Base-by-base conservation (phyloP, 1,140 invertebrate species). In the Zaprionus inermis region DNA sequence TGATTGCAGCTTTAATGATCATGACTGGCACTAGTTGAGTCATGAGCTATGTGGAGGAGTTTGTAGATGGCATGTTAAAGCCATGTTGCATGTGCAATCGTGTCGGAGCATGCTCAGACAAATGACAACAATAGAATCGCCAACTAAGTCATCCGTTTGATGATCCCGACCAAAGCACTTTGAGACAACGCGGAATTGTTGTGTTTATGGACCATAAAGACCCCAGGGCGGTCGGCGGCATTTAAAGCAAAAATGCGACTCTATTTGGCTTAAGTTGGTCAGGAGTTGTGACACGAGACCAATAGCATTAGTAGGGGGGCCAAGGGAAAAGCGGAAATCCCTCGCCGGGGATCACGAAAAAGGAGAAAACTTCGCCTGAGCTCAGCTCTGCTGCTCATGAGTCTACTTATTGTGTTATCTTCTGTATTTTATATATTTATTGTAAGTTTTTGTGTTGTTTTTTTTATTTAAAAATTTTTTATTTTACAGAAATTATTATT, bases 1-100 rank as follows among this genome's bases (percentile, higher is more conserved):
- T 84, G 77, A 73, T 80, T 70, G 58, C 54, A 65, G 72, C 81
- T 79, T 84, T 83, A 84, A 84, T 77, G 68, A 52, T 58, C 64
- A 69, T 84, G 81, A 70, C 59, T 12, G 32, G 30, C 69, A 71
- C 69, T 32, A 65, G 69, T 65, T 65, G 60, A 66, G 69, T 36
- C 30, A 38, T 12, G 34, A 38, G 10, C 20, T 57, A 57, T 36
- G 36, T 38, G 36, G 12, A 14, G 36, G 14, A 28, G 36, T 49
- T 18, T 49, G 38, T 16, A 44, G 38, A 44, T 16, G 38, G 7
- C n/a, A 44, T 44, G 38, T 30, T 72, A 58, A 49, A 38, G 54
- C 10, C 46, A 59, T 28, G 24, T 44, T 52, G 55, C 63, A 34
- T 66, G 63, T 67, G 44, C 61, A 72, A 72, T 72, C 44, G 65